Evolutionary conservation across 2,113 vertebrate genomes (phyloP), one percentile per base, ranked within the genome.

Genomic region (Andinoacara biseriatus): DNA sequence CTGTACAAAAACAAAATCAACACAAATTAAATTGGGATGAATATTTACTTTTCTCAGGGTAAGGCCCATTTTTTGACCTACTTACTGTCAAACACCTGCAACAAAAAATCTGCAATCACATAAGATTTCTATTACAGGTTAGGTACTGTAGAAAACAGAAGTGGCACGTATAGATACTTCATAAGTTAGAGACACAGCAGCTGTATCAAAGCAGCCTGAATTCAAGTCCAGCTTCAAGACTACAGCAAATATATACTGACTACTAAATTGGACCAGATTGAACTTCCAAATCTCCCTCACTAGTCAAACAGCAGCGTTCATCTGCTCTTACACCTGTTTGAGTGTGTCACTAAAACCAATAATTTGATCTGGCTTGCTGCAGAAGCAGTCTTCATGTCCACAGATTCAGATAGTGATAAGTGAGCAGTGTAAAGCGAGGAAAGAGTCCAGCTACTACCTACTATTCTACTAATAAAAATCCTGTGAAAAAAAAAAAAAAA

Each of bases 1-100:
- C 98, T 99, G 58, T 1, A 93, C 58, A 52, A 87, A 2, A 81
- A 20, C 38, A 62, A 75, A 46, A 72, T 3, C 22, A 17, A 57
- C 4, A 24, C n/a, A 24, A 46, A 31, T 56, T 43, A 26, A 59
- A 35, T 52, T 10, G 10, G 7, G 20, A 56, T n/a, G 20, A 56
- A n/a, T 10, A 33, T 33, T 3, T 56, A 52, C 10, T 65, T 65
- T 20, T 65, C 20, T 58, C 29, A 38, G 20, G 13, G 56, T 56
- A 22, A 35, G 13, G 10, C 2, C 5, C 14, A 10, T 5, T n/a
- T n/a, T 56, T 56, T 20, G 4, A 3, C 20, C 4, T 3, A n/a
- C 20, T 54, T 52, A 52, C 24, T 52, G 43, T 72, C 17, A 72
- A 3, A 72, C 43, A 72, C 17, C 46, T 14, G 43, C 46, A 52